These are phyloP conservation scores for Pocillopora damicornis DNA, from an alignment of 64 coral and sea anemone genomes.

Conservation along the genomic window DNA sequence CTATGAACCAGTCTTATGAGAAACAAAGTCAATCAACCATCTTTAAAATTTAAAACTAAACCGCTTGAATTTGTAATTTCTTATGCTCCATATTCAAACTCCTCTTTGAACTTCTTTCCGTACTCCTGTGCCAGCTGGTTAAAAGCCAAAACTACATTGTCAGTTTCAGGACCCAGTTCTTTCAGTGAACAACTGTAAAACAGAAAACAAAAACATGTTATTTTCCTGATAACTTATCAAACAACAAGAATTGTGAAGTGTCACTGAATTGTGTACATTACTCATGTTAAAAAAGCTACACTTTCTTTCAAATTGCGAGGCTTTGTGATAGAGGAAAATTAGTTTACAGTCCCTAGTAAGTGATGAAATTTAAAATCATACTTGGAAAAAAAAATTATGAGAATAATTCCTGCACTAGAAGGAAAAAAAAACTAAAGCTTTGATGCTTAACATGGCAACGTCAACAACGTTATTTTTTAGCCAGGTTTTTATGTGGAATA, in stretches of 20 bases:
- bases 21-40: no score
- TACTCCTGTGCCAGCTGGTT: conserved; percentile 13
- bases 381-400: background rate
- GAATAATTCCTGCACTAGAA: no score
- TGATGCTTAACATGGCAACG: no score
- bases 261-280: no score
- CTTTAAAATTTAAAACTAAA: background rate
- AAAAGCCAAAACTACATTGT: conserved; percentile 21
- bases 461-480: no score
- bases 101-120: conserved; percentile 2
- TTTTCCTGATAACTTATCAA: background rate
- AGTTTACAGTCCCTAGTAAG: no score
- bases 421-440: no score
- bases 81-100: background rate
- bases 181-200: conserved; percentile 16
- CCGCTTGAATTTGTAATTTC: background rate
- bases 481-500: no score
- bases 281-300: no score
- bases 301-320: no score
- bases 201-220: background rate
- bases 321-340: no score
- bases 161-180: conserved; percentile 2
- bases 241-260: background rate
- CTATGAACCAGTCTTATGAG: background rate
- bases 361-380: no score